Evolutionary conservation across 2,888 invertebrate species (phyloP), one percentile per base, ranked within the genome.

Genomic region (Xanthorhoe spadicearia): DNA sequence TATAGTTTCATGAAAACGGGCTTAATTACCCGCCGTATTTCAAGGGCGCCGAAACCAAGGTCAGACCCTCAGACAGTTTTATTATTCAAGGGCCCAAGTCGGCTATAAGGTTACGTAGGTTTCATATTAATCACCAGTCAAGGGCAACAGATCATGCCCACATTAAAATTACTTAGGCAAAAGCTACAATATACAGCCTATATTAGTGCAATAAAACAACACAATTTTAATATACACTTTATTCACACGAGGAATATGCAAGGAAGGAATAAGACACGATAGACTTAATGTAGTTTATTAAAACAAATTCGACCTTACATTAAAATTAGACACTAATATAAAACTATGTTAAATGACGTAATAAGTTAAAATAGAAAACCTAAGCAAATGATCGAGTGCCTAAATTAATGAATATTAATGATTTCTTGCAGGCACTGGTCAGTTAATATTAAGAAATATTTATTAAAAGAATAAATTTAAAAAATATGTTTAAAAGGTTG

Each of bases 371-470:
- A 75, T 75, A 79, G 81, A 79, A 77, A 80, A 77, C 74, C 77
- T 77, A 76, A 77, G 76, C 75, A 82, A 77, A 86, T 85, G 83
- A 78, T 81, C 68, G 46, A 63, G 76, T 76, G 71, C 77, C 73
- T 74, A 74, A 75, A 63, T 78, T 79, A 75, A 87, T 90, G 92
- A 92, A 92, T 93, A 92, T 92, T 83, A n/a, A 84, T 90, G 82
- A 81, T 80, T 77, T 59, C 92, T 92, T 91, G 87, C 92, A 93
- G 92, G 92, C 90, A 92, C 92, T 92, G 92, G 85, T 84, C 70
- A 73, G 74, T 80, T 80, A 79, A 78, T 80, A 73, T 75, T 75
- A 79, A 73, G 13, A 13, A 13, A 13, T 2, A 38, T 38, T 75
- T 74, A 78, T 76, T 66, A 75, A 71, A 69, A 70, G 70, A 66